Conservation (phyloP, 2,797 vertebrate genomes). For the Helarctos malayanus region DNA sequence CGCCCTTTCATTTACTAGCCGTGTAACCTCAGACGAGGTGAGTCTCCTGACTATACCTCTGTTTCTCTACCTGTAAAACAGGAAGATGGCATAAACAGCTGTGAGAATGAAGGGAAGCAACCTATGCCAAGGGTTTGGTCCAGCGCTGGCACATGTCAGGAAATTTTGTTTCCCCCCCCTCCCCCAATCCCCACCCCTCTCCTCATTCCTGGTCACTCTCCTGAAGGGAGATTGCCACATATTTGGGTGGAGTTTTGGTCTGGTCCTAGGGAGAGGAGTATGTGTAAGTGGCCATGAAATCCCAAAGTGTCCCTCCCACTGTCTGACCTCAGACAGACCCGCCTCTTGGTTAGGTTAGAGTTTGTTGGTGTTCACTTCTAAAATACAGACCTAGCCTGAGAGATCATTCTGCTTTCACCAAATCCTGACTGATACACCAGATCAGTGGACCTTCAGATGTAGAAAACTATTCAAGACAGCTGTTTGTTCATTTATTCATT, state of each 20-base stretch:
- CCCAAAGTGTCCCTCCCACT: background rate
- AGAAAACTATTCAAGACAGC: background rate
- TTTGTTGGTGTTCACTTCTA: slow-evolving; percentile 4
- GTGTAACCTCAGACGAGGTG: background rate
- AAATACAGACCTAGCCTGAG: background rate
- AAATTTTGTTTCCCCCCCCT: background rate
- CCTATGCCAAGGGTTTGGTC: background rate
- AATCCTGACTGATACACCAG: background rate
- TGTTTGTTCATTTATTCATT: background rate
- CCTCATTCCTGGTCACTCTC: background rate
- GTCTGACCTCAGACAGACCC: background rate
- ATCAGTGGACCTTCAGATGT: background rate
- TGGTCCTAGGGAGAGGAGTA: background rate
- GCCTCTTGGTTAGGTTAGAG: background rate
- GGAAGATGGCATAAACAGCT: background rate
- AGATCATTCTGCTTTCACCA: background rate
- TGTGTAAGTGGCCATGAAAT: background rate
- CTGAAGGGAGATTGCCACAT: background rate
- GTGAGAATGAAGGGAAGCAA: background rate
- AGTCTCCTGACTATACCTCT: background rate
- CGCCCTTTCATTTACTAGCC: background rate
- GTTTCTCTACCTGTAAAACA: background rate
- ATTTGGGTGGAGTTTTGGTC: background rate
- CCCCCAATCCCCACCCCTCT: background rate
- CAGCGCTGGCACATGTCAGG: background rate